Percentiles rank a stretch among this genome's conserved stretches.
Conservation (phyloP, 2,113 vertebrate genomes). For the Phalacrocorax aristotelis region DNA sequence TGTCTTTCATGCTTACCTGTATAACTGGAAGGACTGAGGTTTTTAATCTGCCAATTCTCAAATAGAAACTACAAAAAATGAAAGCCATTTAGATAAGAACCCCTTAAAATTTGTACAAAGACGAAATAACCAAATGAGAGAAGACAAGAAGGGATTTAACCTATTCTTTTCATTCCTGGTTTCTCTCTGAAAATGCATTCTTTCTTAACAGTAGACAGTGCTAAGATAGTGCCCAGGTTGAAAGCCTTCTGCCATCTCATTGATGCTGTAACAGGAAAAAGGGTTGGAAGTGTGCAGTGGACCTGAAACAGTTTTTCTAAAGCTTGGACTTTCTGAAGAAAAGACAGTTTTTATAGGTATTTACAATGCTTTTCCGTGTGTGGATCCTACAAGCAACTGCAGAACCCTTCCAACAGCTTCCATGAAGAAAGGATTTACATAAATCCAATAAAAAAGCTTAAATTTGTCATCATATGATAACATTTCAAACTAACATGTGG, state of each 20-base stretch:
- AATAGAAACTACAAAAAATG: not conserved
- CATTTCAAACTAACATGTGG: conserved; percentile 60
- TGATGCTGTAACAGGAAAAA: not conserved
- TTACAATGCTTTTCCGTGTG: not conserved
- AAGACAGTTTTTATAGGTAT: not conserved
- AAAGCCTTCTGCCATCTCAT: not conserved
- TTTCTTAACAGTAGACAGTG: not conserved
- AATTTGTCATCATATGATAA: conserved; percentile 63
- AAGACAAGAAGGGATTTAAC: not conserved
- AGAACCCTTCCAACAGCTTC: conserved; percentile 34
- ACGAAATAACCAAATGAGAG: not conserved
- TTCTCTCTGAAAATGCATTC: not conserved
- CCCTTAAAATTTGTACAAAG: not conserved
- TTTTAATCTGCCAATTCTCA: not conserved
- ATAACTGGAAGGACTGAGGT: not conserved
- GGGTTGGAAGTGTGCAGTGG: not conserved
- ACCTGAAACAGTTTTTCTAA: not conserved
- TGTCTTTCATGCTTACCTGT: not conserved
- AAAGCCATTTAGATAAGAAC: not conserved
- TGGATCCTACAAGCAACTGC: not conserved
- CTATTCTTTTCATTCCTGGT: not conserved
- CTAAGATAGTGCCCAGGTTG: not conserved
- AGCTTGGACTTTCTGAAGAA: not conserved
- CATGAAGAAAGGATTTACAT: conserved; percentile 62
- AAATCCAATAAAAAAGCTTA: conserved; percentile 65